phyloP scores from a whole-genome alignment of 1,140 invertebrate genomes.

The Sitodiplosis mosellana region DNA sequence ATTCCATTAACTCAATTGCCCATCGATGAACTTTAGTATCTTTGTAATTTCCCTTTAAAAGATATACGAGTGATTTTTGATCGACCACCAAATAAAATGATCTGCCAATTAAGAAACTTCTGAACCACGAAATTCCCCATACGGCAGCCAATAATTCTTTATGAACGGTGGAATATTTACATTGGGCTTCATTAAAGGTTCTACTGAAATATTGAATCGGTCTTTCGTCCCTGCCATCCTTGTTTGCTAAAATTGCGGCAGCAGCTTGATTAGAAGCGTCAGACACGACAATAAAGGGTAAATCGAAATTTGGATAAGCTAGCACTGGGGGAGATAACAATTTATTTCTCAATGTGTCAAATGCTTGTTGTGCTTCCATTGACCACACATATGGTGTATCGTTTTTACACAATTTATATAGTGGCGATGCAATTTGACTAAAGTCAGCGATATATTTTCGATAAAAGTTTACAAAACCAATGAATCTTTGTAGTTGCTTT shows the following conservation, averaged over 20 bases:
- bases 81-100: no score
- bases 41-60: no score
- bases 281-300: conserved; percentile 11
- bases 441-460: conserved; percentile 23
- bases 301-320: conserved; percentile 18
- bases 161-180: conserved; percentile 24
- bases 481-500: conserved; percentile 24
- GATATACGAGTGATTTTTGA: no score
- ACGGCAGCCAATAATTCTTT: conserved; percentile 24
- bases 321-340: conserved; percentile 17
- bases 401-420: conserved; percentile 20
- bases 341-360: conserved; percentile 9
- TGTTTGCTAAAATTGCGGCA: conserved; percentile 18
- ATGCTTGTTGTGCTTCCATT: conserved; percentile 9
- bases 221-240: conserved; percentile 8
- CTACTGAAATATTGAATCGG: conserved; percentile 23
- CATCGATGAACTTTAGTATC: no score
- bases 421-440: conserved; percentile 16
- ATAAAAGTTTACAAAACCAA: conserved; percentile 27
- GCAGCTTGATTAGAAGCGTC: conserved; percentile 13
- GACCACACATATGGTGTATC: conserved; percentile 14
- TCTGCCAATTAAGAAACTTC: no score
- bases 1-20: no score
- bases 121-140: conserved; percentile 25
- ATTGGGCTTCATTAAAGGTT: conserved; percentile 22